phyloP scores from a whole-genome alignment of 2,113 vertebrate species.

The Eonycteris spelaea region DNA sequence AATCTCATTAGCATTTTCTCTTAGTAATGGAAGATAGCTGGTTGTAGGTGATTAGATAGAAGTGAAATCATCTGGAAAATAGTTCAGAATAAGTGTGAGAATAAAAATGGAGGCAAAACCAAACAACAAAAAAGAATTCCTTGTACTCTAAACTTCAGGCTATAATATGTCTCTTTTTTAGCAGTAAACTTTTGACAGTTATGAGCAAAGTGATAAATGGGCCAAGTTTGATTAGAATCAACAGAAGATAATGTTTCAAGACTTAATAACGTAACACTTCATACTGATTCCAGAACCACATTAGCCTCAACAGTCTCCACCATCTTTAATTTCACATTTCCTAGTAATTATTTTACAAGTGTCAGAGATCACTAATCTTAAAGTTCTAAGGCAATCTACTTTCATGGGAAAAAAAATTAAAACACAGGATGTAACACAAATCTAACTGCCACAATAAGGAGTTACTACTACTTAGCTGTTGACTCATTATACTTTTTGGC shows the following conservation, averaged over 20 bases:
- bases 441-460: not conserved
- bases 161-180: not conserved
- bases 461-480: not conserved
- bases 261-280: not conserved
- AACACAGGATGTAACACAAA: not conserved
- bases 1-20: not conserved
- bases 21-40: not conserved
- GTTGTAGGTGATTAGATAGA: not conserved
- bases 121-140: not conserved
- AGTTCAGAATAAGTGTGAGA: not conserved
- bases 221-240: not conserved
- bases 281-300: not conserved
- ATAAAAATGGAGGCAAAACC: not conserved
- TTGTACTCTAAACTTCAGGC: not conserved
- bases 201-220: not conserved
- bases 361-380: not conserved
- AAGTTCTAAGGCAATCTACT: not conserved
- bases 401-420: not conserved
- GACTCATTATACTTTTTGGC: not conserved
- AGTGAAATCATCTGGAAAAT: not conserved
- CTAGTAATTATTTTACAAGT: not conserved
- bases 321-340: not conserved
- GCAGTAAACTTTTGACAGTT: not conserved
- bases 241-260: not conserved
- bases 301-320: not conserved